Evolutionary conservation across 2,113 vertebrate genomes (phyloP).

Genomic region (Dicaeum eximium): DNA sequence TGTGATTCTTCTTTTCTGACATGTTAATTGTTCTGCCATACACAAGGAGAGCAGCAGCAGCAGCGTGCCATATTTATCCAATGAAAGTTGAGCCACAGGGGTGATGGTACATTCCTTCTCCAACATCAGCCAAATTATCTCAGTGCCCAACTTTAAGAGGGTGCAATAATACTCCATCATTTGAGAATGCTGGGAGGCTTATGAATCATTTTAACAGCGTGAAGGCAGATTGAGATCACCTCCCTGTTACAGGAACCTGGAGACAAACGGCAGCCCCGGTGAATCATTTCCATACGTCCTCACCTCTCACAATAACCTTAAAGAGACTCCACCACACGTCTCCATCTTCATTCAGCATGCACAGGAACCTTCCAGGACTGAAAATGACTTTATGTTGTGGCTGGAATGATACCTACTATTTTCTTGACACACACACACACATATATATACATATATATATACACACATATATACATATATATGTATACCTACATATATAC

Average conservation of each 20-base stretch:
- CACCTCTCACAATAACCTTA: constrained; percentile 61
- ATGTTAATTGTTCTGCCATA: constrained; percentile 76
- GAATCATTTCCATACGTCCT: constrained; percentile 71
- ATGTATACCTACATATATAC: too few relatives aligned
- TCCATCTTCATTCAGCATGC: neutral
- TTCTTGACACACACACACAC: neutral
- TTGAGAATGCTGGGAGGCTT: constrained; percentile 71
- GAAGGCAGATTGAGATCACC: constrained; percentile 80
- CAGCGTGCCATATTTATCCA: constrained; percentile 76
- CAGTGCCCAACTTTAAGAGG: constrained; percentile 79
- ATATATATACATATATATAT: neutral
- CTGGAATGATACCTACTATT: neutral
- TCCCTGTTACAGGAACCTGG: constrained; percentile 75
- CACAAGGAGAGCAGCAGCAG: constrained; percentile 73
- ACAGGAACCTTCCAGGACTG: neutral
- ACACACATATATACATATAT: too few relatives aligned
- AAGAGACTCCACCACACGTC: constrained; percentile 39
- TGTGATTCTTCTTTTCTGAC: constrained; percentile 75
- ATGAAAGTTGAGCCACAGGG: constrained; percentile 75
- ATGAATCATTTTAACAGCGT: constrained; percentile 83
- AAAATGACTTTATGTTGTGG: neutral
- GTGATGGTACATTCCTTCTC: constrained; percentile 72
- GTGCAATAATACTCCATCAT: constrained; percentile 80
- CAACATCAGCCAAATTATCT: constrained; percentile 81
- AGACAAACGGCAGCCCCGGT: constrained; percentile 71